Evolutionary conservation across 1,140 invertebrate genomes (phyloP).

Genomic region (Drosophila yakuba): DNA sequence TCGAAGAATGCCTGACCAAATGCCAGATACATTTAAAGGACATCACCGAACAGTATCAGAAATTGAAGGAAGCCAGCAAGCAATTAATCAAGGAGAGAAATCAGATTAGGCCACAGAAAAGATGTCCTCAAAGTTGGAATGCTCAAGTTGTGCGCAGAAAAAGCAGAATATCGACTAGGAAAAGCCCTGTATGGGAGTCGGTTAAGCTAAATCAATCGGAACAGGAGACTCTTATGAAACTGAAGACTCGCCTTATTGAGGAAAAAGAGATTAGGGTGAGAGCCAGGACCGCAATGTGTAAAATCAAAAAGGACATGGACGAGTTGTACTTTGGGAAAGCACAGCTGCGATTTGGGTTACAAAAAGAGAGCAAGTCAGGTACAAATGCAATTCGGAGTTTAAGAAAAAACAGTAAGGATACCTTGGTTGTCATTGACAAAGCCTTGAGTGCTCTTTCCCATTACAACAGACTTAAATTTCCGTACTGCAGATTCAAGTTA

Average conservation of each 20-base stretch:
- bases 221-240: not conserved
- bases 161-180: not conserved
- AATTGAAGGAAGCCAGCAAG: not conserved
- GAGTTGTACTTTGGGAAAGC: not conserved
- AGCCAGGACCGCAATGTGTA: not conserved
- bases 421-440: not conserved
- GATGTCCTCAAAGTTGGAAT: not conserved
- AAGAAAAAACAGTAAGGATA: not conserved
- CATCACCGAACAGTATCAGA: not conserved
- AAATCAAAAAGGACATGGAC: conserved; percentile 1
- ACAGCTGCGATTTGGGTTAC: not conserved
- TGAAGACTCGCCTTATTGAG: not conserved
- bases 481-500: not conserved
- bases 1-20: not conserved
- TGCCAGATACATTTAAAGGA: not conserved
- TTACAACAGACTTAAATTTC: not conserved
- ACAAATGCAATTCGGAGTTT: not conserved
- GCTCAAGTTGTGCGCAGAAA: not conserved
- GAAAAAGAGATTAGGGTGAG: not conserved
- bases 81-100: not conserved
- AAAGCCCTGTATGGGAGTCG: too few relatives aligned
- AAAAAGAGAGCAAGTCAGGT: not conserved
- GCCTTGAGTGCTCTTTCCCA: not conserved
- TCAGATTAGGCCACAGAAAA: not conserved
- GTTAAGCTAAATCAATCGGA: not conserved